Evolutionary conservation across 2,888 invertebrate species (phyloP).

Genomic region (Theodoxus fluviatilis): DNA sequence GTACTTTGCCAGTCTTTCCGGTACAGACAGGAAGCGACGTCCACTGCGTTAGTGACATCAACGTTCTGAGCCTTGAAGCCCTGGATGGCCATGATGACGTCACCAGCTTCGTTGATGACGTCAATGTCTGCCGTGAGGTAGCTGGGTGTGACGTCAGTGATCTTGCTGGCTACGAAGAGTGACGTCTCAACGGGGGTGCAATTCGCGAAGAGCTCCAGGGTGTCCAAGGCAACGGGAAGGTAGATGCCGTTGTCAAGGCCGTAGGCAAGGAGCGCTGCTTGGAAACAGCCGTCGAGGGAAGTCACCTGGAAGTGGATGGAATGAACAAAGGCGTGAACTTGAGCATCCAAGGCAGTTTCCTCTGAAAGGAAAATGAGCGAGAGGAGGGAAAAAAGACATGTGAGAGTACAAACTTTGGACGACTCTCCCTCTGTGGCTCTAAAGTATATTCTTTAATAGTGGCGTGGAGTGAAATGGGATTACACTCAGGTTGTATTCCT

Average conservation of each 20-base stretch:
- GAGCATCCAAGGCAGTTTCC: no score
- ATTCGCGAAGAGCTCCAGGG: conserved; percentile 1
- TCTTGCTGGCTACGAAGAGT: conserved; percentile 1
- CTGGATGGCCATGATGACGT: conserved; percentile 17
- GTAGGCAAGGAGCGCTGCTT: conserved; percentile 21
- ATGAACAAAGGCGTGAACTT: no score
- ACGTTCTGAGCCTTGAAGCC: conserved; percentile 22
- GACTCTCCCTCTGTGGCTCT: no score
- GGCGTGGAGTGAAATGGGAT: no score
- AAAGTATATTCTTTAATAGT: no score
- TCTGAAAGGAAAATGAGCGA: no score
- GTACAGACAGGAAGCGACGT: conserved; percentile 23
- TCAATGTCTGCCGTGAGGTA: conserved; percentile 16
- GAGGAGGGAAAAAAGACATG: no score
- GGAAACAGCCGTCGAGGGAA: conserved; percentile 21
- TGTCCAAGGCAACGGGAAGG: conserved; percentile 6
- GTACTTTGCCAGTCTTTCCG: conserved; percentile 23
- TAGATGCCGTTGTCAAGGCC: conserved; percentile 5
- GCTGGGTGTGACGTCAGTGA: conserved; percentile 1
- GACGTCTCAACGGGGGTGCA: neutral
- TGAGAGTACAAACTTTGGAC: no score
- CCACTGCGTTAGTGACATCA: neutral
- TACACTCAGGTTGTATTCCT: no score
- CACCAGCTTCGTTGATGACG: conserved; percentile 18
- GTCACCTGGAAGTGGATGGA: no score